phyloP scores from a whole-genome alignment of 2,113 vertebrate genomes.

The Ictalurus furcatus region DNA sequence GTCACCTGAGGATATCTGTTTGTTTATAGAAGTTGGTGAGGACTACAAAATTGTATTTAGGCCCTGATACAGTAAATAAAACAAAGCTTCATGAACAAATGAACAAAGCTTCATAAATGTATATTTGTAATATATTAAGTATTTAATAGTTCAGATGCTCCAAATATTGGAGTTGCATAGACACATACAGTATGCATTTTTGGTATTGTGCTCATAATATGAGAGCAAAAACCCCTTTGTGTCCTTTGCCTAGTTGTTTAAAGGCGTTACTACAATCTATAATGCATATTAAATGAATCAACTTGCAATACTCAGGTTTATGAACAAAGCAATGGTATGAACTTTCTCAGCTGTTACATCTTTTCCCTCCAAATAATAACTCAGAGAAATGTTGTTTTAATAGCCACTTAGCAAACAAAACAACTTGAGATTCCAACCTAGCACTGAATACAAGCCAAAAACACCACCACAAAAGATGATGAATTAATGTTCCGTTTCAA shows the following conservation, averaged over 20 bases:
- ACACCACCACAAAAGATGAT: background rate
- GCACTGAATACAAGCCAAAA: background rate
- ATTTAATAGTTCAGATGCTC: too few relatives aligned
- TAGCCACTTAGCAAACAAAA: conserved; percentile 10
- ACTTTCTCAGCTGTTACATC: background rate
- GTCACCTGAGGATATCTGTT: too few relatives aligned
- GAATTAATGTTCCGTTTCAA: background rate
- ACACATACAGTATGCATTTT: background rate
- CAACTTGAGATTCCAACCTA: background rate
- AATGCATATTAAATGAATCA: conserved; percentile 23
- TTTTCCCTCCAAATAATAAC: conserved; percentile 41
- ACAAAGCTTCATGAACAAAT: too few relatives aligned
- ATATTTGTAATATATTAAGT: too few relatives aligned
- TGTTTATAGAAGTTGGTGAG: too few relatives aligned
- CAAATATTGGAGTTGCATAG: too few relatives aligned
- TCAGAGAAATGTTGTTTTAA: conserved; percentile 6
- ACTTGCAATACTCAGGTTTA: conserved; percentile 6
- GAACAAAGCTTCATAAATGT: too few relatives aligned
- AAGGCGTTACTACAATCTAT: background rate
- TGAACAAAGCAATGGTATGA: conserved; percentile 1
- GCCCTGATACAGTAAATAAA: too few relatives aligned
- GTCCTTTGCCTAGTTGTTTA: background rate
- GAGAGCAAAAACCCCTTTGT: background rate
- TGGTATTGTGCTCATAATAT: background rate
- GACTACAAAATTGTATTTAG: too few relatives aligned